phyloP scores from a whole-genome alignment of 1,140 invertebrate genomes.

The Sesamia nonagrioides region DNA sequence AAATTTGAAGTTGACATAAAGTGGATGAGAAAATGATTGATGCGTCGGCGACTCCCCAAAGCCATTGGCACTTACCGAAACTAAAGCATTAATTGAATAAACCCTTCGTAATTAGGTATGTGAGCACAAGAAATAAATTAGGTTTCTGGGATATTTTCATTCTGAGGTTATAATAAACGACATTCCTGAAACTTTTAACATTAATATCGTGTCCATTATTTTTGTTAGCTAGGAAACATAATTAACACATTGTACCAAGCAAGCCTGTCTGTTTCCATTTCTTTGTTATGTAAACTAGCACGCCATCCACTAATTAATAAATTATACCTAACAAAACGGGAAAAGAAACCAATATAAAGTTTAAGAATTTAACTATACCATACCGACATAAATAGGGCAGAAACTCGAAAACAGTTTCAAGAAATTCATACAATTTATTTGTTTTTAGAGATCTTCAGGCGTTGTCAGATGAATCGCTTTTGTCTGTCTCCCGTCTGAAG shows the following conservation, averaged over 20 bases:
- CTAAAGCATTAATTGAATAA: conserved; percentile 63
- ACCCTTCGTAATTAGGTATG: conserved; percentile 55
- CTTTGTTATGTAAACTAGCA: conserved; percentile 24
- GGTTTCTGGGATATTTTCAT: conserved; percentile 7
- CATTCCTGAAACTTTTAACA: conserved; percentile 30
- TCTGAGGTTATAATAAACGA: conserved; percentile 7
- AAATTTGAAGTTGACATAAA: conserved; percentile 84
- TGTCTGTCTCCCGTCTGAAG: conserved; percentile 19
- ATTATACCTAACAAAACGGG: conserved; percentile 13
- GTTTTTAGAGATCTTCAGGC: conserved; percentile 17
- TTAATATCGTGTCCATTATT: conserved; percentile 21
- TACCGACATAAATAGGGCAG: neutral
- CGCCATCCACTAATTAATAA: conserved; percentile 37
- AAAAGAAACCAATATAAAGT: neutral
- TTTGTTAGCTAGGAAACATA: conserved; percentile 15
- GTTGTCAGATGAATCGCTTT: conserved; percentile 32
- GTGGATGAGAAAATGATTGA: conserved; percentile 83
- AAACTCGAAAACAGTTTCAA: neutral
- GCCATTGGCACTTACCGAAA: conserved; percentile 65
- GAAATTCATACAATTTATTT: conserved; percentile 11
- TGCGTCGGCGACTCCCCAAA: conserved; percentile 69
- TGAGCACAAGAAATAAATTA: conserved; percentile 35
- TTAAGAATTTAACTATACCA: neutral
- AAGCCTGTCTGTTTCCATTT: conserved; percentile 23
- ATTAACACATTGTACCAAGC: conserved; percentile 22